These are phyloP conservation scores for Myzus persicae DNA, from an alignment of 1,140 invertebrate species.

Conservation along the genomic window DNA sequence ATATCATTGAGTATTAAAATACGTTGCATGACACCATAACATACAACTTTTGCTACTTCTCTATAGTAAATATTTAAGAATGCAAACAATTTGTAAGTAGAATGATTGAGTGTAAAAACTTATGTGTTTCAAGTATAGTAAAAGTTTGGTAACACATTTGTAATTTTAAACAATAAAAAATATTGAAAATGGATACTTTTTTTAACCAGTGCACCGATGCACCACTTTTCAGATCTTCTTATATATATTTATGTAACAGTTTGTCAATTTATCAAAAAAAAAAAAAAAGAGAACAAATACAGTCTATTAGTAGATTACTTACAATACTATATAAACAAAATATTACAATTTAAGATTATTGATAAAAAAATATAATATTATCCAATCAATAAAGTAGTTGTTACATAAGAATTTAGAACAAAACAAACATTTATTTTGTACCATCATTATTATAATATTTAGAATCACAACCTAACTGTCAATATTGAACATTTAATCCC, in stretches of 20 bases:
- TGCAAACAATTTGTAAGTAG: background rate
- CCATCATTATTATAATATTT: background rate
- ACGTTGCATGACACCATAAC: too few relatives aligned
- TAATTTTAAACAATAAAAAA: background rate
- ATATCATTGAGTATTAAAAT: too few relatives aligned
- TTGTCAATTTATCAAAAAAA: background rate
- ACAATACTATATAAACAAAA: background rate
- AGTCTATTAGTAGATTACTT: background rate
- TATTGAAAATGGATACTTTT: background rate
- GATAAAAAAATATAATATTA: background rate
- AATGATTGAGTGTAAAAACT: background rate
- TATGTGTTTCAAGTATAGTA: background rate
- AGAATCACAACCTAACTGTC: background rate
- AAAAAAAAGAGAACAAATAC: background rate
- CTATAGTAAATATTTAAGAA: background rate
- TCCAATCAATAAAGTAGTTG: background rate
- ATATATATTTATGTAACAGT: background rate
- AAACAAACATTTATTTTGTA: background rate
- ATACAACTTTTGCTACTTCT: too few relatives aligned
- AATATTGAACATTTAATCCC: conserved; percentile 66
- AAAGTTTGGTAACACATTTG: background rate
- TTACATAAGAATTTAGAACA: background rate
- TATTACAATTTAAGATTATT: background rate
- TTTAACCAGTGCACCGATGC: background rate
- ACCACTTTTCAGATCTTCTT: background rate